These are phyloP conservation scores for Ancistrus triradiatus DNA, from an alignment of 2,113 vertebrate genomes.

Conservation along the genomic window DNA sequence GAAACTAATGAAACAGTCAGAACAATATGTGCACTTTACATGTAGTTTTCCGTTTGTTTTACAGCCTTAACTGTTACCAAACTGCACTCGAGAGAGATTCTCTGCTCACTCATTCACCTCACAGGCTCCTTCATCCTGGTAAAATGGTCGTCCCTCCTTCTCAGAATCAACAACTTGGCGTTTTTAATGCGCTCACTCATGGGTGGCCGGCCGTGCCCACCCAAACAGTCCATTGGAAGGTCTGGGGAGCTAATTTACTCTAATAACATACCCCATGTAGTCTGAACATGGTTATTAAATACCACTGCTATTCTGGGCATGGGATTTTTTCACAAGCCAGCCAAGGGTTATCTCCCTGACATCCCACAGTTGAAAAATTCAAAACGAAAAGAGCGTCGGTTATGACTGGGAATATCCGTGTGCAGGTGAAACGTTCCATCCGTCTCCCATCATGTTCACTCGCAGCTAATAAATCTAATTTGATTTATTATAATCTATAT, in stretches of 20 bases:
- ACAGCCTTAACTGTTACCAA: neutral
- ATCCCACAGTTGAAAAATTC: slow-evolving; percentile 26
- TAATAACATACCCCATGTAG: slow-evolving; percentile 58
- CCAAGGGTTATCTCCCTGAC: slow-evolving; percentile 22
- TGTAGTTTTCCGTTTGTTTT: neutral
- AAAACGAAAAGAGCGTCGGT: slow-evolving; percentile 18
- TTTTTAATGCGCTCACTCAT: slow-evolving; percentile 51
- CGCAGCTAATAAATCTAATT: neutral
- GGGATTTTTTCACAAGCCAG: slow-evolving; percentile 38
- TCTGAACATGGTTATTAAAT: slow-evolving; percentile 61
- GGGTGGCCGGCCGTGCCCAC: slow-evolving; percentile 62
- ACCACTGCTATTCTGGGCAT: slow-evolving; percentile 52
- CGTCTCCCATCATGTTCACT: neutral
- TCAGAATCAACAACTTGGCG: slow-evolving; percentile 58
- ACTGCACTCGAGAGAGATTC: slow-evolving; percentile 10
- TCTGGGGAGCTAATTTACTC: slow-evolving; percentile 56
- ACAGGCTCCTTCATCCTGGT: slow-evolving; percentile 54
- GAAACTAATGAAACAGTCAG: neutral
- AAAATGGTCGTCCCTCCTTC: slow-evolving; percentile 54
- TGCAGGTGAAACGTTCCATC: slow-evolving; percentile 1
- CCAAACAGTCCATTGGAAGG: slow-evolving; percentile 51
- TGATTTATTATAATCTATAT: neutral
- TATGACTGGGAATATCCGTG: slow-evolving; percentile 26
- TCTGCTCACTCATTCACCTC: slow-evolving; percentile 13
- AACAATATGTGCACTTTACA: too few relatives aligned